Percentiles rank a stretch among this genome's conserved stretches.
Evolutionary conservation across 2,113 vertebrate genomes (phyloP).

Genomic region (Smithornis capensis): DNA sequence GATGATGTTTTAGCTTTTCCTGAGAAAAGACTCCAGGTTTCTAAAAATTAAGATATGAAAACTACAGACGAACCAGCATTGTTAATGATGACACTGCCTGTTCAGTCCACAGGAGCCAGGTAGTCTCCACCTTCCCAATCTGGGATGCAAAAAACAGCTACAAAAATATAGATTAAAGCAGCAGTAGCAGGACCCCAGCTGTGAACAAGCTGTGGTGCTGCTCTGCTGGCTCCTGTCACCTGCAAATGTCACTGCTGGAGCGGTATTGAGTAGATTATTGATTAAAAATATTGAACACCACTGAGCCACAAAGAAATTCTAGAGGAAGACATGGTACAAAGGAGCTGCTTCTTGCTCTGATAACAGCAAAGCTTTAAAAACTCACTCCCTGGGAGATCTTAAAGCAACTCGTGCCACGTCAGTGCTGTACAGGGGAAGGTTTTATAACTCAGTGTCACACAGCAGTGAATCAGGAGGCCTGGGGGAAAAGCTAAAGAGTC

Average conservation of each 20-base stretch:
- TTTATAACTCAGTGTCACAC: not conserved
- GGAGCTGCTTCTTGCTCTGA: not conserved
- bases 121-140: not conserved
- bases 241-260: not conserved
- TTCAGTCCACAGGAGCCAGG: not conserved
- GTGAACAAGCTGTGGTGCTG: not conserved
- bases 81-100: not conserved
- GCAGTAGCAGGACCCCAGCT: not conserved
- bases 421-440: not conserved
- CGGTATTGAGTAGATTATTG: not conserved
- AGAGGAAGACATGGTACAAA: not conserved
- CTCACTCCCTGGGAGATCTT: not conserved
- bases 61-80: not conserved
- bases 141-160: not conserved
- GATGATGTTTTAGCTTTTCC: not conserved
- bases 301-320: not conserved
- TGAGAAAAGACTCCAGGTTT: not conserved
- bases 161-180: not conserved
- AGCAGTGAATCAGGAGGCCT: slow-evolving; percentile 4
- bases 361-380: not conserved
- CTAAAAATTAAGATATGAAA: not conserved
- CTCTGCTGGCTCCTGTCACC: not conserved
- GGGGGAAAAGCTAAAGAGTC: not conserved
- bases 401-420: not conserved
- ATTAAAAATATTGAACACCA: slow-evolving; percentile 1